Evolutionary conservation across 1,140 invertebrate genomes (phyloP).

Genomic region (Caenorhabditis elegans): DNA sequence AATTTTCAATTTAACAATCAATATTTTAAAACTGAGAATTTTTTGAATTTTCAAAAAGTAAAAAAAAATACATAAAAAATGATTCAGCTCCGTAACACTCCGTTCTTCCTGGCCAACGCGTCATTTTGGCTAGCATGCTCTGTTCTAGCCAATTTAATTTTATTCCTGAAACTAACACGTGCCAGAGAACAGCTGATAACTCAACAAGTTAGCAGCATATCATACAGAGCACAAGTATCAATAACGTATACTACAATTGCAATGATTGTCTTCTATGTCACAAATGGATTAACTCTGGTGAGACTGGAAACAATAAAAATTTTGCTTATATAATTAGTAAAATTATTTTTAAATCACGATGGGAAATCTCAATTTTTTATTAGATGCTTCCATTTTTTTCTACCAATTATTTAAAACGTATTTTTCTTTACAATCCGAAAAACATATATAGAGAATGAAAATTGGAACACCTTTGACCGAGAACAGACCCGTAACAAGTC

Average conservation of each 20-base stretch:
- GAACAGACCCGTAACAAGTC: no score
- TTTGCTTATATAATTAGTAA: no score
- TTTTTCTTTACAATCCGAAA: no score
- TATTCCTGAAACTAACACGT: background rate
- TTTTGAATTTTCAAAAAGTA: no score
- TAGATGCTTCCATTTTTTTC: no score
- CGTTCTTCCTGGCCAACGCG: background rate
- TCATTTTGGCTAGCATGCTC: background rate
- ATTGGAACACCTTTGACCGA: no score
- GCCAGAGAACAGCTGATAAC: background rate
- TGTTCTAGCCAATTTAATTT: background rate
- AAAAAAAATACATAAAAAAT: no score
- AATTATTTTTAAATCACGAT: no score
- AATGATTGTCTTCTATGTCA: conserved; percentile 5
- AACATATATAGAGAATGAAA: no score
- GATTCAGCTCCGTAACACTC: background rate
- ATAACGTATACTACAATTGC: conserved; percentile 7
- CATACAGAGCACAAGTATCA: background rate
- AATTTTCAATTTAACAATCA: background rate
- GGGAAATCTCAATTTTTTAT: no score
- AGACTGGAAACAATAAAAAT: background rate
- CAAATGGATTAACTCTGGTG: background rate
- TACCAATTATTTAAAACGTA: no score
- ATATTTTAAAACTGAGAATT: no score
- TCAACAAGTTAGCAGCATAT: background rate